Evolutionary conservation across 2,797 vertebrate genomes (phyloP).

Genomic region (Girardinus metallicus): DNA sequence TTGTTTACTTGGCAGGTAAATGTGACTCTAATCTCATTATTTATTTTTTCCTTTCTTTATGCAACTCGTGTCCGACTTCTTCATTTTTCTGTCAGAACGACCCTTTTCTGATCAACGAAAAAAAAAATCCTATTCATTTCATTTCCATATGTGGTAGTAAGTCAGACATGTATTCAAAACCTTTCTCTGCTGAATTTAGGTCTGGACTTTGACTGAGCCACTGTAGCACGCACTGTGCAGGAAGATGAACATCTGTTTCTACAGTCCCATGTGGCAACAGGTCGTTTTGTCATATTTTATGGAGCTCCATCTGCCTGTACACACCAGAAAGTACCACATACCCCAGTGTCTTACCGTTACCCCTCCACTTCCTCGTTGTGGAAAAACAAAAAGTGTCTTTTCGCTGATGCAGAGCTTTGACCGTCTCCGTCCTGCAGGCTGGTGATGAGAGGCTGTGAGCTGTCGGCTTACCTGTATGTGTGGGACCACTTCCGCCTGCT

Average conservation of each 20-base stretch:
- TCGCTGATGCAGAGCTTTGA: background rate
- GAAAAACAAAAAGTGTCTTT: background rate
- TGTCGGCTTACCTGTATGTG: slow-evolving; percentile 86
- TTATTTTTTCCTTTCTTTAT: too few relatives aligned
- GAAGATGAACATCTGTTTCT: background rate
- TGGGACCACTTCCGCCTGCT: slow-evolving; percentile 88
- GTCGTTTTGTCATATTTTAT: background rate
- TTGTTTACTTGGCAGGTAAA: too few relatives aligned
- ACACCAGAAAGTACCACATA: background rate
- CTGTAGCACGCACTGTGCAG: background rate
- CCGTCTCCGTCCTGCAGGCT: slow-evolving; percentile 68
- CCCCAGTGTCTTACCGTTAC: background rate
- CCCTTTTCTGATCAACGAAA: too few relatives aligned
- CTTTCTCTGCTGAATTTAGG: background rate
- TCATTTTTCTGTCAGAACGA: too few relatives aligned
- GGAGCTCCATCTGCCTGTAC: background rate
- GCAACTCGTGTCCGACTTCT: too few relatives aligned
- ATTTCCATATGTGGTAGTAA: background rate
- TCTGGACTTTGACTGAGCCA: background rate
- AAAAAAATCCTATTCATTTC: too few relatives aligned
- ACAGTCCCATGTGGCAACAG: background rate
- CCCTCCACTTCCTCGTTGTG: background rate
- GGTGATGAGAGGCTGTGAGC: slow-evolving; percentile 85
- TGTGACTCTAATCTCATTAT: background rate
- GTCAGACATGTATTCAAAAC: too few relatives aligned